These are phyloP conservation scores for Manis pentadactyla DNA, from an alignment of 2,797 vertebrate species.

Conservation along the genomic window DNA sequence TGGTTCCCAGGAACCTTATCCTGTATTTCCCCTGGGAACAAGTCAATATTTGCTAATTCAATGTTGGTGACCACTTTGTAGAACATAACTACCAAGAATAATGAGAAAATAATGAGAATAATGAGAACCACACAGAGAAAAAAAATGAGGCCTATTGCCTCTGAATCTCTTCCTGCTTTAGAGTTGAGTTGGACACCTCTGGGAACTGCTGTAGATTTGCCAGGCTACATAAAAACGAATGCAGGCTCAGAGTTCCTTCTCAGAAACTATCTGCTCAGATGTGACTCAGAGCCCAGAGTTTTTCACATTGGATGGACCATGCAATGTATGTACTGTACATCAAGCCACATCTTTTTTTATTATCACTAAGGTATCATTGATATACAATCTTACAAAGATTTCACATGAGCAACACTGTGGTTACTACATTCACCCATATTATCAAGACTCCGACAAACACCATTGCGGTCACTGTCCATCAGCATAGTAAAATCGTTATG, in stretches of 20 bases:
- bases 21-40: neutral
- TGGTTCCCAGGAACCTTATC: neutral
- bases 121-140: neutral
- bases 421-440: too few relatives aligned
- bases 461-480: too few relatives aligned
- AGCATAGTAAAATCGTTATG: too few relatives aligned
- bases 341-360: neutral
- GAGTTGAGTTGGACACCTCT: neutral
- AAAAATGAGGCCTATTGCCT: neutral
- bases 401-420: too few relatives aligned
- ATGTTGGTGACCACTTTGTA: neutral
- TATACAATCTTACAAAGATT: too few relatives aligned
- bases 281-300: neutral
- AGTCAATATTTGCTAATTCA: neutral
- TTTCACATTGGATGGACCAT: neutral
- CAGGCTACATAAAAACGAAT: neutral
- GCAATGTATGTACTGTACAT: accelerated
- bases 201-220: neutral
- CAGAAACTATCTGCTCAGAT: neutral
- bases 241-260: neutral
- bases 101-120: neutral
- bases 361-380: too few relatives aligned
- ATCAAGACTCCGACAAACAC: too few relatives aligned
- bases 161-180: too few relatives aligned
- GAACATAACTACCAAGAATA: neutral